A percentile compares a stretch with the other conserved stretches of the same genome.
Conservation (phyloP, 2,888 invertebrate species). For the Platyscelio sp. region DNA sequence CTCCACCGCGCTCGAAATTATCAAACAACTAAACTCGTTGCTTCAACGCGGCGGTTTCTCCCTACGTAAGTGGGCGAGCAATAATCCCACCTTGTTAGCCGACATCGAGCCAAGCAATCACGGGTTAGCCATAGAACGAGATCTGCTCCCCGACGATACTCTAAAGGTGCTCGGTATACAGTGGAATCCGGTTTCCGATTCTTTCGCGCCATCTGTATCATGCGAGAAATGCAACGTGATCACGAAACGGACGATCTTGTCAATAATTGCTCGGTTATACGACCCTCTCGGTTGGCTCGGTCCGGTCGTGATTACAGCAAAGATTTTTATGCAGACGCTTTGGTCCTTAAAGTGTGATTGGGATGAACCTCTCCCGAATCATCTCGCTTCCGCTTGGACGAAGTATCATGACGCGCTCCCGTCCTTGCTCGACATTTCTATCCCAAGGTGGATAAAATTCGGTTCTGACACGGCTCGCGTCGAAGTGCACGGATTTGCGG, state of each 20-base stretch:
- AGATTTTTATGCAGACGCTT: not conserved
- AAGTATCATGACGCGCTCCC: not conserved
- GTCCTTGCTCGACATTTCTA: not conserved
- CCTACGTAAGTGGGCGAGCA: conserved; percentile 16
- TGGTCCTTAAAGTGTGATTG: not conserved
- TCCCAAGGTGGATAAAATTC: not conserved
- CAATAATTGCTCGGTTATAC: not conserved
- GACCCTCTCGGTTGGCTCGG: not conserved
- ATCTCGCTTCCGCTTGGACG: not conserved
- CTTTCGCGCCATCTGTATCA: not conserved
- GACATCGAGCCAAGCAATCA: not conserved
- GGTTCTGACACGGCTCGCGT: not conserved
- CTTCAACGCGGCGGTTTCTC: not conserved
- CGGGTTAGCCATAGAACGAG: not conserved
- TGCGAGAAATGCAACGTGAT: not conserved
- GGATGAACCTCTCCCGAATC: not conserved
- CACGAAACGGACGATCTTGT: not conserved
- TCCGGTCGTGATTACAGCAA: not conserved
- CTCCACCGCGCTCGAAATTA: not conserved
- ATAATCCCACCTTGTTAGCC: not conserved
- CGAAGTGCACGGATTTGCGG: not conserved
- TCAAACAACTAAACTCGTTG: not conserved
- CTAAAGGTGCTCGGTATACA: not conserved
- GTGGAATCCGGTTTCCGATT: not conserved
- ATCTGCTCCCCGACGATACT: not conserved